phyloP scores from a whole-genome alignment of 2,888 invertebrate species.

The Leptinotarsa tumamoca region DNA sequence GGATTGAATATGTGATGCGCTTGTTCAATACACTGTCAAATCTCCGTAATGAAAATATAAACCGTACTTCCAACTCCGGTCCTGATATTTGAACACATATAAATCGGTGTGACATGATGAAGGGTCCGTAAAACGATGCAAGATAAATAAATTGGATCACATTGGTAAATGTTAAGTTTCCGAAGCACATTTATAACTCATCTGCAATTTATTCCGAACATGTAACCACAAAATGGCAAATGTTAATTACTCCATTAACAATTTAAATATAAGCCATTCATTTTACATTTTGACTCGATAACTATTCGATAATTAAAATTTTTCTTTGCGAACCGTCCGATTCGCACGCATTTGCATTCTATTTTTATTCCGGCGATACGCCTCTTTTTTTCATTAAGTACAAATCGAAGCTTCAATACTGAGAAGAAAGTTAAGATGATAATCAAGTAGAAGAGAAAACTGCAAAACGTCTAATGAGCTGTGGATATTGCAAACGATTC shows the following conservation, averaged over 20 bases:
- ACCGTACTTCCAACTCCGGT: neutral
- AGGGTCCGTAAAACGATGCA: conserved; percentile 39
- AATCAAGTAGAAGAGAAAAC: conserved; percentile 5
- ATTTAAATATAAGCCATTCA: conserved; percentile 54
- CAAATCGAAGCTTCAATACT: conserved; percentile 6
- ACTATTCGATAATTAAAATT: conserved; percentile 47
- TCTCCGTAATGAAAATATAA: too few species aligned
- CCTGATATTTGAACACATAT: conserved; percentile 5
- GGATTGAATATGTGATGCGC: too few species aligned
- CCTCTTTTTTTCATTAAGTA: conserved; percentile 13
- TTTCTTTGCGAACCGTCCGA: conserved; percentile 29
- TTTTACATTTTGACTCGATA: conserved; percentile 50
- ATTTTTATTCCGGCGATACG: conserved; percentile 22
- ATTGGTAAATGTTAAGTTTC: conserved; percentile 45
- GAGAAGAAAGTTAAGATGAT: conserved; percentile 4
- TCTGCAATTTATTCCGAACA: conserved; percentile 54
- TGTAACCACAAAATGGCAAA: conserved; percentile 53
- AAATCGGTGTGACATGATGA: conserved; percentile 40
- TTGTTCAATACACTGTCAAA: too few species aligned
- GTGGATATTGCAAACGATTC: neutral
- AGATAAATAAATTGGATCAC: conserved; percentile 47
- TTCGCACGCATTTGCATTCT: conserved; percentile 32
- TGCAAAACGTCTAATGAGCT: conserved; percentile 1
- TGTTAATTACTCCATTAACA: conserved; percentile 55
- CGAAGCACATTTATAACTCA: conserved; percentile 49